Evolutionary conservation across 2,797 vertebrate species (phyloP).

Genomic region (Menidia menidia): DNA sequence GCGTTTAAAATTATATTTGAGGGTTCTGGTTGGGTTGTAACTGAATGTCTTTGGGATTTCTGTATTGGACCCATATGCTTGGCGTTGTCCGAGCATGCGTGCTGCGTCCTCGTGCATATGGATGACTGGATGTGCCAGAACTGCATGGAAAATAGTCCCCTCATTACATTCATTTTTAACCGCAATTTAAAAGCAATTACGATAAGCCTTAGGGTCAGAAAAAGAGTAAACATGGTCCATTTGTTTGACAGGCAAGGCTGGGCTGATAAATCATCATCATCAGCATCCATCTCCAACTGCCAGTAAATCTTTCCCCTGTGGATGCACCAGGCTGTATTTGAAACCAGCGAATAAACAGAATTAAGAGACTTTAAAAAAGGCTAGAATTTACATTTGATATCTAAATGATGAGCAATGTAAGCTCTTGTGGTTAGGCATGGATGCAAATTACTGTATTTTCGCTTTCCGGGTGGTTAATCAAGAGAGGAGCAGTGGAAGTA

Average conservation of each 20-base stretch:
- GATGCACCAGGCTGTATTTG: conserved; percentile 55
- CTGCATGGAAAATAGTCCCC: conserved; percentile 61
- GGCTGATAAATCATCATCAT: conserved; percentile 74
- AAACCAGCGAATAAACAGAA: conserved; percentile 52
- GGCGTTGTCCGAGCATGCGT: conserved; percentile 16
- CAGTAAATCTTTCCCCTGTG: conserved; percentile 62
- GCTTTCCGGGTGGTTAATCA: neutral
- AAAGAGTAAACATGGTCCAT: conserved; percentile 73
- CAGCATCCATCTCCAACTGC: conserved; percentile 67
- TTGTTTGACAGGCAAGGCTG: conserved; percentile 73
- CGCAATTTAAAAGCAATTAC: conserved; percentile 85
- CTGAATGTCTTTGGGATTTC: conserved; percentile 33
- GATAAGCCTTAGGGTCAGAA: conserved; percentile 73
- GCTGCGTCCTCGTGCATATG: conserved; percentile 15
- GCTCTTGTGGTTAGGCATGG: neutral
- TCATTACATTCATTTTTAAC: conserved; percentile 78
- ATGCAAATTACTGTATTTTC: neutral
- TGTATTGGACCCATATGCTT: conserved; percentile 7
- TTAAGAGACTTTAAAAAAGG: conserved; percentile 15
- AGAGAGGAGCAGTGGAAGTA: neutral
- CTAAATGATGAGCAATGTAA: conserved; percentile 10
- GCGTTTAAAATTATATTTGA: conserved; percentile 33
- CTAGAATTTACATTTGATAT: conserved; percentile 11
- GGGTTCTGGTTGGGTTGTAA: conserved; percentile 27
- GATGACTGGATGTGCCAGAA: conserved; percentile 38